Evolutionary conservation across 2,888 invertebrate genomes (phyloP).

Genomic region (Thysanoteuthis rhombus): DNA sequence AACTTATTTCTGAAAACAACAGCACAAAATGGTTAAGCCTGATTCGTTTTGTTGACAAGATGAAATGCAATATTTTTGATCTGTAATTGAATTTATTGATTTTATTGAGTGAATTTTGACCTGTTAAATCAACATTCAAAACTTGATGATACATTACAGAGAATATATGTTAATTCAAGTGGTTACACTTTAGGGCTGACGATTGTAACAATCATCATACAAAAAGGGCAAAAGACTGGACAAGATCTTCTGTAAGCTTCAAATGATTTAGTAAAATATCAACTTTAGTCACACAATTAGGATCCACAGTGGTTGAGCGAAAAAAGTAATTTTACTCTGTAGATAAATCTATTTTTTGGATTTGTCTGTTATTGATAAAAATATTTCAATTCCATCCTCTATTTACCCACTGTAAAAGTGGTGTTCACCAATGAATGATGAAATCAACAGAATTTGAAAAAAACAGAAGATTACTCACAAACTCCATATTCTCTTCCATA

Average conservation of each 20-base stretch:
- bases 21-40: neutral
- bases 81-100: neutral
- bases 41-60: neutral
- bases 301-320: neutral
- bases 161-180: neutral
- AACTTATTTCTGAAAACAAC: neutral
- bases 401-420: neutral
- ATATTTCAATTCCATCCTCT: neutral
- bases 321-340: neutral
- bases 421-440: too few relatives aligned
- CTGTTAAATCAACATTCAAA: neutral
- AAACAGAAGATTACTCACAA: too few relatives aligned
- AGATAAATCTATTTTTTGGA: neutral
- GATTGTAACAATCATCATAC: neutral
- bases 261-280: neutral
- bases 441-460: too few relatives aligned
- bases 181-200: neutral
- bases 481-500: too few relatives aligned
- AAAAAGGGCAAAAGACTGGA: neutral
- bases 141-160: neutral
- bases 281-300: neutral
- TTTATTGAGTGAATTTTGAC: neutral
- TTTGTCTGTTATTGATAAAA: neutral
- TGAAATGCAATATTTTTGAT: neutral
- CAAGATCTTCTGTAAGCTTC: neutral